phyloP scores from a whole-genome alignment of 2,888 invertebrate genomes.

The Alcis repandata region DNA sequence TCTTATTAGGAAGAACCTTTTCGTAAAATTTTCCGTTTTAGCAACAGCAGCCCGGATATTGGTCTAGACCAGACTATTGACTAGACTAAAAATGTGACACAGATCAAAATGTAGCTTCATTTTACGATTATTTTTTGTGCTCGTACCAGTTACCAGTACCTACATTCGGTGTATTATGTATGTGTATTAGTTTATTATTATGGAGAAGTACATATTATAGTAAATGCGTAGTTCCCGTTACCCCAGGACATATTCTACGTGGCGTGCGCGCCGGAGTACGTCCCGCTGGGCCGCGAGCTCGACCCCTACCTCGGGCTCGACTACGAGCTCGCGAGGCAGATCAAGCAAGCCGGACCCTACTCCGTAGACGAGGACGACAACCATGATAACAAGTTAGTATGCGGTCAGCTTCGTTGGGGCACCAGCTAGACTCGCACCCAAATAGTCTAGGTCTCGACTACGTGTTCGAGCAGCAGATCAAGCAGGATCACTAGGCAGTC shows the following conservation, averaged over 20 bases:
- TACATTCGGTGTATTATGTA: too few relatives aligned
- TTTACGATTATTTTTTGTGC: too few relatives aligned
- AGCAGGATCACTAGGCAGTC: conserved; percentile 72
- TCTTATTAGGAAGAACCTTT: too few relatives aligned
- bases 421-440: conserved; percentile 77
- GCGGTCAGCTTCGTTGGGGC: too few relatives aligned
- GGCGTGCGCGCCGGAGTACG: conserved; percentile 82
- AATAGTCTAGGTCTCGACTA: conserved; percentile 74
- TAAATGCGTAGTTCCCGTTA: not conserved
- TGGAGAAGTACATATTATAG: not conserved
- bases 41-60: too few relatives aligned
- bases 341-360: conserved; percentile 71
- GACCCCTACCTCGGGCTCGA: conserved; percentile 76
- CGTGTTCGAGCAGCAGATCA: conserved; percentile 76
- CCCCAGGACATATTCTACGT: conserved; percentile 82
- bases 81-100: too few relatives aligned
- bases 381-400: conserved; percentile 64
- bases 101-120: too few relatives aligned
- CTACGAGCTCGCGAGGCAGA: conserved; percentile 75
- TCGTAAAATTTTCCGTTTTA: too few relatives aligned
- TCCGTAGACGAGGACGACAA: conserved; percentile 77
- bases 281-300: conserved; percentile 75
- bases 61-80: too few relatives aligned
- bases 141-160: too few relatives aligned
- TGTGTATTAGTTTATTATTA: too few relatives aligned